These are phyloP conservation scores for Nesoenas mayeri DNA, from an alignment of 2,113 vertebrate species.

Conservation along the genomic window DNA sequence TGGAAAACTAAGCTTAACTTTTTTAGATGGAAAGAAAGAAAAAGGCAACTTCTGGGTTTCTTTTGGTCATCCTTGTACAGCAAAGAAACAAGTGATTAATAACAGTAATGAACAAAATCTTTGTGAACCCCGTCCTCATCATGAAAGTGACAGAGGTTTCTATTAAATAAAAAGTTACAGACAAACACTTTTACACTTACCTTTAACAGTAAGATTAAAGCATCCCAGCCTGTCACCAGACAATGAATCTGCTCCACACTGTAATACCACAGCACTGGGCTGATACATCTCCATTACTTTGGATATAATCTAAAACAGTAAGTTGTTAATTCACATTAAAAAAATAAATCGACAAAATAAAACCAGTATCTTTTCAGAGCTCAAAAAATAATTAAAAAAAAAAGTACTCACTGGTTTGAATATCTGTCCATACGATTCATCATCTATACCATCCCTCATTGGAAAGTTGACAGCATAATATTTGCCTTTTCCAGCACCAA, in stretches of 20 bases:
- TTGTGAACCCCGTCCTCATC: slow-evolving; percentile 3
- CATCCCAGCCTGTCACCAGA: slow-evolving; percentile 85
- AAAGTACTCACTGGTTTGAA: slow-evolving; percentile 82
- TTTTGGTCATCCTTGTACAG: background rate
- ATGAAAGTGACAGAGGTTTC: background rate
- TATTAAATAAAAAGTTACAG: background rate
- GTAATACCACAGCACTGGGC: slow-evolving; percentile 83
- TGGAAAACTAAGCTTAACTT: background rate
- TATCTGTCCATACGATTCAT: slow-evolving; percentile 85
- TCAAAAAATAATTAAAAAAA: background rate
- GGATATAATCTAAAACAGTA: slow-evolving; percentile 78
- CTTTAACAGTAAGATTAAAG: slow-evolving; percentile 86
- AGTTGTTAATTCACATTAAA: background rate
- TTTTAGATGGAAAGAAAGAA: slow-evolving; percentile 19
- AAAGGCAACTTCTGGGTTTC: background rate
- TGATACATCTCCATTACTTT: slow-evolving; percentile 90
- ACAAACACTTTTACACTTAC: slow-evolving; percentile 42
- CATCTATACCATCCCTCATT: slow-evolving; percentile 87
- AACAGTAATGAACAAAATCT: background rate
- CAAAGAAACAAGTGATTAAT: slow-evolving; percentile 16
- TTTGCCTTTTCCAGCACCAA: slow-evolving; percentile 91
- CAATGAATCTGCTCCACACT: slow-evolving; percentile 84
- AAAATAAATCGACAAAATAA: background rate
- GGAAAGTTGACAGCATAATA: slow-evolving; percentile 88
- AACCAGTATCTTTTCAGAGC: background rate